phyloP scores from a whole-genome alignment of 2,888 invertebrate genomes.

The Hermaeophaga mercurialis region DNA sequence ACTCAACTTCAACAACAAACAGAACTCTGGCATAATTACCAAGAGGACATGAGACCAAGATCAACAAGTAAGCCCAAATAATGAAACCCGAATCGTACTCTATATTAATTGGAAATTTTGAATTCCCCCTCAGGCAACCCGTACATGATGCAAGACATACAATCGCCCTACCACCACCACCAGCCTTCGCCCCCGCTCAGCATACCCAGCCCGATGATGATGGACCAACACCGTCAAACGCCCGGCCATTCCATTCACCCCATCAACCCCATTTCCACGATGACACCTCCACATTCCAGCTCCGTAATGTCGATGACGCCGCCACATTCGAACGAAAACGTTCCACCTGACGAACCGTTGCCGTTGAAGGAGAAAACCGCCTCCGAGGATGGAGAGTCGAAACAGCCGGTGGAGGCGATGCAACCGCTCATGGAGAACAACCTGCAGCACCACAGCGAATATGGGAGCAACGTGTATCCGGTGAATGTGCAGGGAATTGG shows the following conservation, averaged over 20 bases:
- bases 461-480: constrained; percentile 10
- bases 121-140: constrained; percentile 28
- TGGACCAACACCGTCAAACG: constrained; percentile 37
- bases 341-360: constrained; percentile 39
- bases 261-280: constrained; percentile 28
- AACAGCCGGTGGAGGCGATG: constrained; percentile 21
- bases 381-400: constrained; percentile 12
- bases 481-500: neutral
- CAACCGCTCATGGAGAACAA: constrained; percentile 28
- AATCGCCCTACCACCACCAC: constrained; percentile 28
- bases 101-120: too few relatives aligned
- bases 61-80: constrained; percentile 42
- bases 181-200: constrained; percentile 35
- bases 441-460: constrained; percentile 13
- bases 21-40: constrained; percentile 53
- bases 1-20: constrained; percentile 52
- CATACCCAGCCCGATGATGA: constrained; percentile 36
- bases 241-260: constrained; percentile 33
- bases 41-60: constrained; percentile 43
- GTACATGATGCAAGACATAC: constrained; percentile 38
- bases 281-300: constrained; percentile 33
- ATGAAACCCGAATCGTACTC: too few relatives aligned
- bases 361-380: constrained; percentile 8
- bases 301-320: constrained; percentile 37
- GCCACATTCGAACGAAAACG: constrained; percentile 44